phyloP scores from a whole-genome alignment of 1,140 invertebrate species.

The Cyclargus thomasi region DNA sequence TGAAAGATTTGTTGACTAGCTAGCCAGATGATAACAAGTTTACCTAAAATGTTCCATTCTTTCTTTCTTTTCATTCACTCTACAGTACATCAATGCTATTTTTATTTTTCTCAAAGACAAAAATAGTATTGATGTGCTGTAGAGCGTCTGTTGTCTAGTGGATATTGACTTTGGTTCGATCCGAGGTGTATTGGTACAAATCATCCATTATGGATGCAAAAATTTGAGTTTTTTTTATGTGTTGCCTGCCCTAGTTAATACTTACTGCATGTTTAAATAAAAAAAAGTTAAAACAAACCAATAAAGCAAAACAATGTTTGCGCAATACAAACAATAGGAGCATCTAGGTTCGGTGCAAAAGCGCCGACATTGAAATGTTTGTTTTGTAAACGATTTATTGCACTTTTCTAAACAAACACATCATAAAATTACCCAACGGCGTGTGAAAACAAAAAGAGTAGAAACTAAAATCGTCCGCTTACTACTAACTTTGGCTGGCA shows the following conservation, averaged over 20 bases:
- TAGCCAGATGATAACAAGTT: not conserved
- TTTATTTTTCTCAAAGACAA: too few relatives aligned
- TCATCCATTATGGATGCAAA: too few relatives aligned
- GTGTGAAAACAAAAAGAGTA: constrained; percentile 8
- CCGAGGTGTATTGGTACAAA: too few relatives aligned
- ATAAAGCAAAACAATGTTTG: not conserved
- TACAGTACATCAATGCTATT: too few relatives aligned
- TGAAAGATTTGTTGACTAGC: not conserved
- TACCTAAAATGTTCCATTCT: not conserved
- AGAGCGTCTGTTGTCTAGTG: too few relatives aligned
- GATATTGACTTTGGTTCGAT: too few relatives aligned
- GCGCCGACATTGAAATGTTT: constrained; percentile 3
- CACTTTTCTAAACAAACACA: not conserved
- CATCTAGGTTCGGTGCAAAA: not conserved
- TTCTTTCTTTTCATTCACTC: too few relatives aligned
- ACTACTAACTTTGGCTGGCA: constrained; percentile 16
- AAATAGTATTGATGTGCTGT: not conserved
- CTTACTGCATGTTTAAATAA: not conserved
- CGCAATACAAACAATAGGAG: not conserved
- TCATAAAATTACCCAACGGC: not conserved
- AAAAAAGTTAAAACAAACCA: not conserved
- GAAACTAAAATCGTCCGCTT: constrained; percentile 16
- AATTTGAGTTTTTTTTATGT: too few relatives aligned
- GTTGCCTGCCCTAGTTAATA: not conserved
- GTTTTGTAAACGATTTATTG: constrained; percentile 1